These are phyloP conservation scores for Drosophila trichaetosa DNA, from an alignment of 2,888 invertebrate genomes.

Conservation along the genomic window DNA sequence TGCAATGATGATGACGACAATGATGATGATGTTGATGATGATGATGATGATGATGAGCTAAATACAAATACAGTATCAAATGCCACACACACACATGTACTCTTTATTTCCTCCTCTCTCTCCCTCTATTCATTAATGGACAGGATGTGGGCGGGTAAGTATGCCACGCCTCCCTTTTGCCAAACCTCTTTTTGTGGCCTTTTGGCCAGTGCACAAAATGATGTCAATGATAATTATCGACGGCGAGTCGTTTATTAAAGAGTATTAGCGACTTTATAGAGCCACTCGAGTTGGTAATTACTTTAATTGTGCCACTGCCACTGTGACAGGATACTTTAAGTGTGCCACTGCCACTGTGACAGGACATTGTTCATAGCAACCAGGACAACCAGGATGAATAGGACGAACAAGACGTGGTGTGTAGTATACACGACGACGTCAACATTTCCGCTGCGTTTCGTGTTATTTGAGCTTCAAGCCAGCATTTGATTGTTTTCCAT, in stretches of 20 bases:
- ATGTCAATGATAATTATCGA: constrained; percentile 73
- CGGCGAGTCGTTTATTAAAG: constrained; percentile 57
- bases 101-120: constrained; percentile 8
- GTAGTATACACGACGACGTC: constrained; percentile 24
- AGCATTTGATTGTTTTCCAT: constrained; percentile 34
- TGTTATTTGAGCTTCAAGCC: constrained; percentile 26
- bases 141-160: constrained; percentile 27
- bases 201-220: constrained; percentile 15
- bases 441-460: constrained; percentile 16
- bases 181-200: constrained; percentile 3
- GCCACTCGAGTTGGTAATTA: constrained; percentile 61
- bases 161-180: constrained; percentile 1
- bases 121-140: constrained; percentile 30
- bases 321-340: constrained; percentile 56
- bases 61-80: constrained; percentile 72
- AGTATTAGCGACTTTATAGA: constrained; percentile 59
- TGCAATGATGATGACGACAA: background rate
- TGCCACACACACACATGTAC: constrained; percentile 47
- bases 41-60: constrained; percentile 51
- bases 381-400: constrained; percentile 10
- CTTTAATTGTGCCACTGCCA: constrained; percentile 57
- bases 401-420: background rate
- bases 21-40: constrained; percentile 13
- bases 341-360: constrained; percentile 43
- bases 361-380: constrained; percentile 14